Percentiles rank a stretch among this genome's conserved stretches.
phyloP scores from a whole-genome alignment of 2,888 invertebrate genomes.

The Drosophila tripunctata region DNA sequence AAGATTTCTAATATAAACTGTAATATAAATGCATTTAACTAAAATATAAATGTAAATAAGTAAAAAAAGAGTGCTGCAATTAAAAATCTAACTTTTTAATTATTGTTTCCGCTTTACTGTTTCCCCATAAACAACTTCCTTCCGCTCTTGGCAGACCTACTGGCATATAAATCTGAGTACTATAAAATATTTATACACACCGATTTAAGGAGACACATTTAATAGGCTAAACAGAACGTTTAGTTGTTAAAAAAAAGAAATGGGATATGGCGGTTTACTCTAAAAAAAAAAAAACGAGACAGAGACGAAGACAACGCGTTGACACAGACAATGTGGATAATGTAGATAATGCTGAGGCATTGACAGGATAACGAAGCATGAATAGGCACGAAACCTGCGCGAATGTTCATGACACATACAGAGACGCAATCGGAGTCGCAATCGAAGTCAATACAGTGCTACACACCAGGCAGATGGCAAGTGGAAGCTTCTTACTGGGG shows the following conservation, averaged over 20 bases:
- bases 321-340: conserved; percentile 68
- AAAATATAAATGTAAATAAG: no score
- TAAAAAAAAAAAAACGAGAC: conserved; percentile 2
- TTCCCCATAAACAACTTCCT: neutral
- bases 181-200: conserved; percentile 70
- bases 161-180: conserved; percentile 47
- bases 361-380: conserved; percentile 83
- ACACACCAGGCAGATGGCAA: conserved; percentile 64
- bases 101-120: neutral
- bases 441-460: conserved; percentile 46
- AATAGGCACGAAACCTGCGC: conserved; percentile 80
- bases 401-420: conserved; percentile 32
- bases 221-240: conserved; percentile 73
- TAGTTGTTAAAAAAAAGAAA: conserved; percentile 37
- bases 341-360: conserved; percentile 65
- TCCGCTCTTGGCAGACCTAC: conserved; percentile 9
- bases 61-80: no score
- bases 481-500: conserved; percentile 55
- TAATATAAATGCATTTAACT: no score
- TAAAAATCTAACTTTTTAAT: no score
- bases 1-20: no score
- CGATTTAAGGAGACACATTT: conserved; percentile 71
- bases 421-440: conserved; percentile 24
- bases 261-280: conserved; percentile 58
- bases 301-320: conserved; percentile 53